Conservation (phyloP, 2,113 vertebrate species). For the Lamprotornis superbus region DNA sequence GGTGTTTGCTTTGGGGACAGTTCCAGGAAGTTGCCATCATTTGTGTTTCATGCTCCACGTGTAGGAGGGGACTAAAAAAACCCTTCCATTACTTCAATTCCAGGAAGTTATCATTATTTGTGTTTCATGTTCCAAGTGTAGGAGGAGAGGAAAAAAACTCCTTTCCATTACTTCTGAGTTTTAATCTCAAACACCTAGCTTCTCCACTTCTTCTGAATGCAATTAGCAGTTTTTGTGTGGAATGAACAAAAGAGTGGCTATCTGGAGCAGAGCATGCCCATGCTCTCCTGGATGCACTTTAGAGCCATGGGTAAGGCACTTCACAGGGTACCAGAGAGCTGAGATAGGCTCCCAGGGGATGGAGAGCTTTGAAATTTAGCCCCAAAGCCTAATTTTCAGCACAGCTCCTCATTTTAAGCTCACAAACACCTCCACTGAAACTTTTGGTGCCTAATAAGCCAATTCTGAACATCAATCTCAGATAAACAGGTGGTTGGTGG, state of each 20-base stretch:
- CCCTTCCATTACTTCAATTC: background rate
- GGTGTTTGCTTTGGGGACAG: background rate
- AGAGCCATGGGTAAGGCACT: background rate
- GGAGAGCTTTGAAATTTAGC: background rate
- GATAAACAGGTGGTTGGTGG: background rate
- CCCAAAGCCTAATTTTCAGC: background rate
- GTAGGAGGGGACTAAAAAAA: background rate
- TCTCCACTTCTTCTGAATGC: background rate
- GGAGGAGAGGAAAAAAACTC: background rate
- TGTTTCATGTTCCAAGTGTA: background rate
- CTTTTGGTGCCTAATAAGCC: background rate
- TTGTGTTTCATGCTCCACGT: background rate
- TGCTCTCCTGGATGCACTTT: background rate
- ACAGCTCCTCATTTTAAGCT: background rate
- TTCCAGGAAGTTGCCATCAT: background rate
- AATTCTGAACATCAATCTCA: background rate
- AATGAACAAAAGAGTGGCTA: background rate
- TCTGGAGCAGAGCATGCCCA: background rate
- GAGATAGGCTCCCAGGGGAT: background rate
- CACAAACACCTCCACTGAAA: background rate
- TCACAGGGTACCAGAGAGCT: background rate
- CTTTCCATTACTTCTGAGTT: background rate
- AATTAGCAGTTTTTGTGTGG: background rate
- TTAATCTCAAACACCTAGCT: background rate
- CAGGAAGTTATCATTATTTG: background rate